phyloP scores from a whole-genome alignment of 2,113 vertebrate genomes.

The Clarias gariepinus region DNA sequence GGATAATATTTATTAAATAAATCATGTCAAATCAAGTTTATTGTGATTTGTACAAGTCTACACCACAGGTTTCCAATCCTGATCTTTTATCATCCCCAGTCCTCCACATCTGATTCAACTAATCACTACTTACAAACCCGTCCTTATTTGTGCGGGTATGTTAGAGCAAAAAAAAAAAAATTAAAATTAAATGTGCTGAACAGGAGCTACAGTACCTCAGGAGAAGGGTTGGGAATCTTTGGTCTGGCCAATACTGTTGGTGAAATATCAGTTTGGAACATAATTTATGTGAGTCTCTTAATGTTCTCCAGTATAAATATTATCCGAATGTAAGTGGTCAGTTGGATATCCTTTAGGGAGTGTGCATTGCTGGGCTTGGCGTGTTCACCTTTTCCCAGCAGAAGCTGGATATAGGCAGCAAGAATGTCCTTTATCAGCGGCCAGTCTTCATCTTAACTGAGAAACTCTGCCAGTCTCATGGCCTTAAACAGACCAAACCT shows the following conservation, averaged over 20 bases:
- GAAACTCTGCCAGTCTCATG: constrained; percentile 71
- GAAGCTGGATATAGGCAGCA: constrained; percentile 69
- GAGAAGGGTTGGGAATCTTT: background rate
- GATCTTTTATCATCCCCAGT: background rate
- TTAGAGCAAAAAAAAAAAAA: background rate
- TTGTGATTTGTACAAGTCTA: background rate
- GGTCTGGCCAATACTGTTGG: background rate
- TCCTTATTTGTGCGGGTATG: background rate
- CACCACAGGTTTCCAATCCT: background rate
- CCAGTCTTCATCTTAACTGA: constrained; percentile 75
- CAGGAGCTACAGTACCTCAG: background rate
- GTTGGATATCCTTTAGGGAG: constrained; percentile 66
- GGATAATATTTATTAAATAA: background rate
- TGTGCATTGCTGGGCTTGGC: constrained; percentile 75
- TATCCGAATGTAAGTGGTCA: background rate
- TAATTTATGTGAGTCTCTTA: background rate
- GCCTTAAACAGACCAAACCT: constrained; percentile 70
- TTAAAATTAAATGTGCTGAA: background rate
- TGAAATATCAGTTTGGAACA: background rate
- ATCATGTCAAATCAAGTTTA: background rate
- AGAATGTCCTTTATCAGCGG: constrained; percentile 64
- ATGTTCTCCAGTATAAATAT: background rate
- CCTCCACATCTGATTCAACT: background rate
- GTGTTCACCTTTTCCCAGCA: constrained; percentile 80
- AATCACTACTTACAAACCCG: background rate